Evolutionary conservation across 1,140 invertebrate genomes (phyloP).

Genomic region (Caenorhabditis briggsae): DNA sequence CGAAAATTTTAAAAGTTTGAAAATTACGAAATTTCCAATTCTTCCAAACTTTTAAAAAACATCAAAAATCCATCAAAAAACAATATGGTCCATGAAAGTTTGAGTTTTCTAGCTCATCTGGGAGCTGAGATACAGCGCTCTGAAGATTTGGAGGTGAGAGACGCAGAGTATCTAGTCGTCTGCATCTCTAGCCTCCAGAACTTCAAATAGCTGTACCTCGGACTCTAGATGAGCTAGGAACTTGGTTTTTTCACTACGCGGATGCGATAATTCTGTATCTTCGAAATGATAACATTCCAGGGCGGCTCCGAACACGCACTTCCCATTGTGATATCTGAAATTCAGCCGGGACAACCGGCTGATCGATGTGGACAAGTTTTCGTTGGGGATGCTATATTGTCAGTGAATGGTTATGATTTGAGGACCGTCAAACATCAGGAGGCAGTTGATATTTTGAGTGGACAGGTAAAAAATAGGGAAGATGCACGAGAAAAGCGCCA

Average conservation of each 20-base stretch:
- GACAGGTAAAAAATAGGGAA: slow-evolving; percentile 66
- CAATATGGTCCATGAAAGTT: too few species aligned
- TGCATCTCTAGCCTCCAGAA: too few species aligned
- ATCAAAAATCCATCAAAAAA: too few species aligned
- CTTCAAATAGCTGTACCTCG: too few species aligned
- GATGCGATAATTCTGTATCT: slow-evolving; percentile 2
- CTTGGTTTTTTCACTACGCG: neutral
- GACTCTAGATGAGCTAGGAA: too few species aligned
- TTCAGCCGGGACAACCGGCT: slow-evolving; percentile 85
- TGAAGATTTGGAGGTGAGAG: slow-evolving; percentile 66
- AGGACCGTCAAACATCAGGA: slow-evolving; percentile 80
- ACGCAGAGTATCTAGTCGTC: too few species aligned
- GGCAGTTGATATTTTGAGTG: slow-evolving; percentile 74
- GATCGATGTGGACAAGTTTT: slow-evolving; percentile 82
- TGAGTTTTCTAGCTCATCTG: too few species aligned
- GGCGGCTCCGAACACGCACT: slow-evolving; percentile 88
- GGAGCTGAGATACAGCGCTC: too few species aligned
- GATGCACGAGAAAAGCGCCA: neutral
- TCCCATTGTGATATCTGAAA: slow-evolving; percentile 88
- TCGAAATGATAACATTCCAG: slow-evolving; percentile 78
- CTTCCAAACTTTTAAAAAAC: too few species aligned
- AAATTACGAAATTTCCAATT: too few species aligned
- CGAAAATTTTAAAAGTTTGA: too few species aligned
- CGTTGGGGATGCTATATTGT: slow-evolving; percentile 87
- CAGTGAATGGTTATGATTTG: slow-evolving; percentile 85